A percentile compares a stretch with the other conserved stretches of the same genome.
phyloP scores from a whole-genome alignment of 1,140 invertebrate genomes.

The Sipha flava region DNA sequence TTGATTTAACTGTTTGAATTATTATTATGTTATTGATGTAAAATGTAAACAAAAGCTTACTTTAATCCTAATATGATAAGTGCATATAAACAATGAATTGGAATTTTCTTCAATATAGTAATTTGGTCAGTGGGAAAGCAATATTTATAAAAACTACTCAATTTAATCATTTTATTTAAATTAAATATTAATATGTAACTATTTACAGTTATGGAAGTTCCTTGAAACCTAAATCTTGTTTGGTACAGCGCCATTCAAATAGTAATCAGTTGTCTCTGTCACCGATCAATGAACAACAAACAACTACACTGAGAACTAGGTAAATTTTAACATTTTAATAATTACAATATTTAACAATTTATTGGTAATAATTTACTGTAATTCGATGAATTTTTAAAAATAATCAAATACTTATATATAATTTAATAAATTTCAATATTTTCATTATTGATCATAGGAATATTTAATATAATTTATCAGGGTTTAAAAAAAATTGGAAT shows the following conservation, averaged over 20 bases:
- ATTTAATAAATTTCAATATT: no score
- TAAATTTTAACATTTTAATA: not conserved
- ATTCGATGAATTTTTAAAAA: not conserved
- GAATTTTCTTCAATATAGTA: conserved; percentile 39
- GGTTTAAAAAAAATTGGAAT: no score
- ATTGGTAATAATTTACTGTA: not conserved
- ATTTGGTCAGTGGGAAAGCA: not conserved
- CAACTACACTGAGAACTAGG: conserved; percentile 28
- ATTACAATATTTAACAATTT: no score
- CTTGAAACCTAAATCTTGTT: conserved; percentile 65
- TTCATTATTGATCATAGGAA: no score
- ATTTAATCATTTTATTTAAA: no score
- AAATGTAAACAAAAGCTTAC: not conserved
- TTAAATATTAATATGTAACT: no score
- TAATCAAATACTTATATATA: no score
- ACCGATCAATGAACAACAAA: conserved; percentile 26
- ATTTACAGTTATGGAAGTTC: conserved; percentile 52
- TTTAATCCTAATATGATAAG: not conserved
- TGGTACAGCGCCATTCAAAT: conserved; percentile 53
- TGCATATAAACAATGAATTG: not conserved
- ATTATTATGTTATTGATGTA: not conserved
- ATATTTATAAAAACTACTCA: not conserved
- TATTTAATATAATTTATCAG: no score
- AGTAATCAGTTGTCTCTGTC: conserved; percentile 44
- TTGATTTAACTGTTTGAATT: not conserved